Evolutionary conservation across 2,888 invertebrate genomes (phyloP).

Genomic region (Erebia ligea): DNA sequence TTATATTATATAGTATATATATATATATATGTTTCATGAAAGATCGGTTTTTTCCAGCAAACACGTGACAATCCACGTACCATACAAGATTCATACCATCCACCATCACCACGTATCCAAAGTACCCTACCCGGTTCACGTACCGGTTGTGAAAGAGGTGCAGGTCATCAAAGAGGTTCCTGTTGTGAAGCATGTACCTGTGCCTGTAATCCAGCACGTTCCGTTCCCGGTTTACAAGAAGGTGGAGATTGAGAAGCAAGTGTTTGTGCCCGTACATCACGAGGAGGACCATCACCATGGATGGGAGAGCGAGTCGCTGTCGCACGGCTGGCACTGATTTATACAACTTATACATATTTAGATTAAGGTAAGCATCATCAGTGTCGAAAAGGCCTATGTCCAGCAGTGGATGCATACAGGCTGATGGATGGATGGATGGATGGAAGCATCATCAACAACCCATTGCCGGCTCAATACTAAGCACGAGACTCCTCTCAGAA

Average conservation of each 20-base stretch:
- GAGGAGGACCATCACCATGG: slow-evolving; percentile 59
- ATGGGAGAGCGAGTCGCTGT: slow-evolving; percentile 76
- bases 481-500: no score
- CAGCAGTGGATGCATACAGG: no score
- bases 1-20: no score
- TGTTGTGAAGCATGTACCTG: slow-evolving; percentile 69
- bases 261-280: slow-evolving; percentile 65
- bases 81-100: slow-evolving; percentile 76
- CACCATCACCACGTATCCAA: slow-evolving; percentile 79
- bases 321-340: slow-evolving; percentile 79
- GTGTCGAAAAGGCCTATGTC: no score
- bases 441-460: not conserved
- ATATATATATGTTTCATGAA: not conserved
- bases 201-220: slow-evolving; percentile 68
- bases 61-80: slow-evolving; percentile 77
- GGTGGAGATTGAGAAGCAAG: slow-evolving; percentile 73
- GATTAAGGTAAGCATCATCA: slow-evolving; percentile 56
- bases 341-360: slow-evolving; percentile 41
- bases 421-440: no score
- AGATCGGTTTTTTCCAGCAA: slow-evolving; percentile 55
- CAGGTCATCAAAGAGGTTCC: slow-evolving; percentile 76
- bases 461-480: no score
- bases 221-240: slow-evolving; percentile 69
- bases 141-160: slow-evolving; percentile 74
- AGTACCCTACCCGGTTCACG: slow-evolving; percentile 69